A percentile compares a stretch with the other conserved stretches of the same genome.
Evolutionary conservation across 2,888 invertebrate species (phyloP).

Genomic region (Oligia strigilis): DNA sequence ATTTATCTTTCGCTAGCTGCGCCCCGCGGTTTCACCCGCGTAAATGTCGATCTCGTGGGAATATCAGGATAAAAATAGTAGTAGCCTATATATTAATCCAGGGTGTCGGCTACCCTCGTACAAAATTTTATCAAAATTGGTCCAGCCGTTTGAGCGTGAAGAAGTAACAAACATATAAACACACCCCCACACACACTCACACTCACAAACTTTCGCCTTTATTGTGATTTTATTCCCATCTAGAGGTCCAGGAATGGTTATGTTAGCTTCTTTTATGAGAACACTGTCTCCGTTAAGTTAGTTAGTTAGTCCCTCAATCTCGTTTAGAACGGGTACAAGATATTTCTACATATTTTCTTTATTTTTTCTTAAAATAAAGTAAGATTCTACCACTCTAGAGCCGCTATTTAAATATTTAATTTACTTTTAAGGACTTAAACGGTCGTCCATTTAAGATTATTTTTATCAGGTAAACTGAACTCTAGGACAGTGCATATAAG

Average conservation of each 20-base stretch:
- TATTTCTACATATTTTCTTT: conserved; percentile 16
- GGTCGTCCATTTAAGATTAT: conserved; percentile 1
- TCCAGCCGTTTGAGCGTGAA: too few relatives aligned
- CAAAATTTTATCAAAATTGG: too few relatives aligned
- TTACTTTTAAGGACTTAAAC: conserved; percentile 31
- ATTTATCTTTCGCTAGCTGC: neutral
- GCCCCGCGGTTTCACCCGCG: too few relatives aligned
- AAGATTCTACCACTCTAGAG: conserved; percentile 44
- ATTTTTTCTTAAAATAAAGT: conserved; percentile 8
- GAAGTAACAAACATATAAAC: too few relatives aligned
- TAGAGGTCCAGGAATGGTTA: neutral
- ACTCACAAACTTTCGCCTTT: too few relatives aligned
- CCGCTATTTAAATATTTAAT: conserved; percentile 50
- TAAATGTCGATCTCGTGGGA: too few relatives aligned
- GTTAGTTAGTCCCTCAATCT: conserved; percentile 4
- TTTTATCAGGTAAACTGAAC: conserved; percentile 36
- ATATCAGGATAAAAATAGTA: too few relatives aligned
- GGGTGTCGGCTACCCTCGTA: too few relatives aligned
- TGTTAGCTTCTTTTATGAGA: neutral
- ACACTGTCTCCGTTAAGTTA: conserved; percentile 2
- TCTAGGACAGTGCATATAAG: conserved; percentile 31
- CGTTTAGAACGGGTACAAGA: conserved; percentile 23
- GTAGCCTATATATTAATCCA: too few relatives aligned
- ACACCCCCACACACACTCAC: too few relatives aligned
- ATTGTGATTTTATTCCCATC: conserved; percentile 4